Evolutionary conservation across 2,888 invertebrate genomes (phyloP).

Genomic region (Drosophila hamatofila): DNA sequence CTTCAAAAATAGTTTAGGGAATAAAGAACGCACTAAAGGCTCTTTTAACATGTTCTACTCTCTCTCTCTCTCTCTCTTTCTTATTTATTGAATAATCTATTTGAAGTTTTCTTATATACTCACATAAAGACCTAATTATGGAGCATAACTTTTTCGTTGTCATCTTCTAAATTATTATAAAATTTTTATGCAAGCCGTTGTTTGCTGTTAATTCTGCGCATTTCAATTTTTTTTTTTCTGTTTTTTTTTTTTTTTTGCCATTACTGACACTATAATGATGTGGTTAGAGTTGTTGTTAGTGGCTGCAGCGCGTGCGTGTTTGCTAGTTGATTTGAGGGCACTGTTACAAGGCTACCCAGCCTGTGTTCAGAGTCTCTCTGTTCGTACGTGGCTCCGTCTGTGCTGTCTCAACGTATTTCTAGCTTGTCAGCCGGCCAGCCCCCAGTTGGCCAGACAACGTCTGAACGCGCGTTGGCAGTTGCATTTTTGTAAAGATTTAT

Average conservation of each 20-base stretch:
- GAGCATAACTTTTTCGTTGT: not conserved
- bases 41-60: no score
- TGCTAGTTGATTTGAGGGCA: slow-evolving; percentile 82
- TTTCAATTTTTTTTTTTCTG: slow-evolving; percentile 21
- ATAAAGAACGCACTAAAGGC: not conserved
- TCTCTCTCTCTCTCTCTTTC: not conserved
- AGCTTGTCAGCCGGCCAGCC: slow-evolving; percentile 27
- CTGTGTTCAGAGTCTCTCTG: slow-evolving; percentile 48
- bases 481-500: slow-evolving; percentile 62
- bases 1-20: not conserved
- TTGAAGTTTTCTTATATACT: not conserved
- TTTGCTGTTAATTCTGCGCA: slow-evolving; percentile 35
- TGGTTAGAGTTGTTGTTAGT: slow-evolving; percentile 21
- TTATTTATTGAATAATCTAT: not conserved
- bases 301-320: slow-evolving; percentile 67
- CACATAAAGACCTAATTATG: not conserved
- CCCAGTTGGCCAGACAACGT: slow-evolving; percentile 66
- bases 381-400: not conserved
- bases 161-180: slow-evolving; percentile 24
- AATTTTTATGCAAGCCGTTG: slow-evolving; percentile 27
- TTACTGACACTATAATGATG: slow-evolving; percentile 43
- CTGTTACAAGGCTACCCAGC: slow-evolving; percentile 81
- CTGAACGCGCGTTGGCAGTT: slow-evolving; percentile 71
- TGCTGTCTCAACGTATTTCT: slow-evolving; percentile 17
- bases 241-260: slow-evolving; percentile 30